Evolutionary conservation across 2,888 invertebrate genomes (phyloP).

Genomic region (Rhyacophila evoluta): DNA sequence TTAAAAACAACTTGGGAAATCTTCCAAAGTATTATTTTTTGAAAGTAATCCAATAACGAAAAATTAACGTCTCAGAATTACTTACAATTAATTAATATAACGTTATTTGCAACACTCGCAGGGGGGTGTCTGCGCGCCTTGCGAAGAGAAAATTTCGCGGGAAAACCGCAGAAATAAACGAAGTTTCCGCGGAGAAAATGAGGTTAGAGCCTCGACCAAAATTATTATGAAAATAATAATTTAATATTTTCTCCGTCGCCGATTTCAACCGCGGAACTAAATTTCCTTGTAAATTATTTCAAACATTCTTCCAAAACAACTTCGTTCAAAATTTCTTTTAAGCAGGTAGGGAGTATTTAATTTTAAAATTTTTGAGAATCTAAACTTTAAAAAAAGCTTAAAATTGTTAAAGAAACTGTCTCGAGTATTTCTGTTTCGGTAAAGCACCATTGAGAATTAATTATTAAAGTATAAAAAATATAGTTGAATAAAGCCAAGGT

Average conservation of each 20-base stretch:
- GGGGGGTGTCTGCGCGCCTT: not conserved
- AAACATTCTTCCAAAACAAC: not conserved
- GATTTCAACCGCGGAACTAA: not conserved
- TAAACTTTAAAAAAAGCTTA: too few species aligned
- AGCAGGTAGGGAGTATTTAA: not conserved
- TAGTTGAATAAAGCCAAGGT: too few species aligned
- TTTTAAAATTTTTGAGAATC: too few species aligned
- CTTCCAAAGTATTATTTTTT: too few species aligned
- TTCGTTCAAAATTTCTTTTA: not conserved
- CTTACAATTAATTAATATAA: too few species aligned
- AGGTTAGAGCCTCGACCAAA: not conserved
- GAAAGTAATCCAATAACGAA: too few species aligned
- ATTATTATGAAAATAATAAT: slow-evolving; percentile 18
- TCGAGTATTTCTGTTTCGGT: not conserved
- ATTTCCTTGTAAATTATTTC: not conserved
- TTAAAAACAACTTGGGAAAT: too few species aligned
- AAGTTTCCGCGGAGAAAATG: not conserved
- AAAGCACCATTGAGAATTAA: too few species aligned
- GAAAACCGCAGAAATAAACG: not conserved
- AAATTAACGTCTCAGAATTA: too few species aligned
- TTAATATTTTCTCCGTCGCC: not conserved
- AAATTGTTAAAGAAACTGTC: not conserved
- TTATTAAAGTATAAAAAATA: too few species aligned
- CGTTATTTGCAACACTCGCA: not conserved
- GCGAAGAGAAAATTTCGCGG: not conserved